phyloP scores from a whole-genome alignment of 2,888 invertebrate species.

The Acrobasis suavella region DNA sequence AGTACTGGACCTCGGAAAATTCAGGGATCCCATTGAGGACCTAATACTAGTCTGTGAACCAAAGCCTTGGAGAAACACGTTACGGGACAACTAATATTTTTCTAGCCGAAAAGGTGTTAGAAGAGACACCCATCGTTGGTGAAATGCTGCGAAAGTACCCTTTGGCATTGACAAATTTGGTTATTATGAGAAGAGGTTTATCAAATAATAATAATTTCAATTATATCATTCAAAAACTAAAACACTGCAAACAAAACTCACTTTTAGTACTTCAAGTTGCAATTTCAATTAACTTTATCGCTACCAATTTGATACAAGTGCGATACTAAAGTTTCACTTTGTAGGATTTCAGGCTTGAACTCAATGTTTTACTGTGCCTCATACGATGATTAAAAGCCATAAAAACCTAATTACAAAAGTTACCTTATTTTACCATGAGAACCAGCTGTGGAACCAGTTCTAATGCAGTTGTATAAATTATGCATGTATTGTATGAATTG shows the following conservation, averaged over 20 bases:
- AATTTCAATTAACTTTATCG: conserved; percentile 1
- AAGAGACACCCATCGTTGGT: too few relatives aligned
- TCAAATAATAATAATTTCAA: too few relatives aligned
- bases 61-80: too few relatives aligned
- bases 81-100: too few relatives aligned
- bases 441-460: background rate
- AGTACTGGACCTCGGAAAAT: too few relatives aligned
- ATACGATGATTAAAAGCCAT: background rate
- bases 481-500: background rate
- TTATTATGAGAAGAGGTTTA: too few relatives aligned
- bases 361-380: background rate
- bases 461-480: background rate
- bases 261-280: background rate
- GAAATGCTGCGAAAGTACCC: too few relatives aligned
- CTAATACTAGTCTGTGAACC: too few relatives aligned
- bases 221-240: background rate
- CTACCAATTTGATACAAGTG: background rate
- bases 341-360: background rate
- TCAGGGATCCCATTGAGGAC: too few relatives aligned
- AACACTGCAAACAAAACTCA: background rate
- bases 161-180: too few relatives aligned
- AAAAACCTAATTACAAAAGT: background rate
- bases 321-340: background rate
- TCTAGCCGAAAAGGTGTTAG: too few relatives aligned
- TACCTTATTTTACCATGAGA: background rate